Percentiles rank a stretch among this genome's conserved stretches.
These are phyloP conservation scores for Eciton burchellii DNA, from an alignment of 1,140 invertebrate genomes.

Conservation along the genomic window DNA sequence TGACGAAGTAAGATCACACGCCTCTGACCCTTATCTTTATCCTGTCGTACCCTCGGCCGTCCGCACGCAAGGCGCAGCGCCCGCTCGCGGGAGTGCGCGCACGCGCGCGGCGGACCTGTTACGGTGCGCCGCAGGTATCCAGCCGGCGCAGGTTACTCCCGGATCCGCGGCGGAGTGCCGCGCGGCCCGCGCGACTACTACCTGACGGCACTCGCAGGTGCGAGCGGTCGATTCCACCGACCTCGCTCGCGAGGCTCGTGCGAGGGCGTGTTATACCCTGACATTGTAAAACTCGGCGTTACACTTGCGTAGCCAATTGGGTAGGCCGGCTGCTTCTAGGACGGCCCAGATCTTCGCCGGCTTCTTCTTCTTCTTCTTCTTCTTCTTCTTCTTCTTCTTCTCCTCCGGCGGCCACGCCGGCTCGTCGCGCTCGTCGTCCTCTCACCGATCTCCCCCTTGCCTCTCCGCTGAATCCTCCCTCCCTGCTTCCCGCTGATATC, in stretches of 20 bases:
- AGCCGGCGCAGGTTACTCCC: not conserved
- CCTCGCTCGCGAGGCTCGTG: conserved; percentile 64
- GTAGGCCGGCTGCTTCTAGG: conserved; percentile 75
- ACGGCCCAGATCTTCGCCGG: conserved; percentile 79
- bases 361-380: conserved; percentile 58
- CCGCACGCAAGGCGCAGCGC: not conserved
- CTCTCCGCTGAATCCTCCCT: not conserved
- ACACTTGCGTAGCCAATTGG: conserved; percentile 83
- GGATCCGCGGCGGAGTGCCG: not conserved
- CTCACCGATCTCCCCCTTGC: conserved; percentile 11
- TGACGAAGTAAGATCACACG: conserved; percentile 43
- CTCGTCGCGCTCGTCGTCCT: conserved; percentile 17
- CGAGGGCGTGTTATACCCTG: conserved; percentile 81
- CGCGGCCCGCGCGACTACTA: conserved; percentile 59
- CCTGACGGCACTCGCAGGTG: conserved; percentile 64
- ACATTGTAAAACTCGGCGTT: conserved; percentile 82
- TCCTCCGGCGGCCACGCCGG: conserved; percentile 13
- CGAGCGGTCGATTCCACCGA: conserved; percentile 15
- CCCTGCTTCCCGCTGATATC: conserved; percentile 52
- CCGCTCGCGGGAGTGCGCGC: not conserved
- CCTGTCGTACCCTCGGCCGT: not conserved
- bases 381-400: conserved; percentile 24
- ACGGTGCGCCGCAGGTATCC: conserved; percentile 20
- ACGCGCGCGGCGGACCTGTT: conserved; percentile 15
- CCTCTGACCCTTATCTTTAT: conserved; percentile 40